Evolutionary conservation across 2,797 vertebrate species (phyloP), one percentile per base, ranked within the genome.

Genomic region (Pseudomugil tenellus): DNA sequence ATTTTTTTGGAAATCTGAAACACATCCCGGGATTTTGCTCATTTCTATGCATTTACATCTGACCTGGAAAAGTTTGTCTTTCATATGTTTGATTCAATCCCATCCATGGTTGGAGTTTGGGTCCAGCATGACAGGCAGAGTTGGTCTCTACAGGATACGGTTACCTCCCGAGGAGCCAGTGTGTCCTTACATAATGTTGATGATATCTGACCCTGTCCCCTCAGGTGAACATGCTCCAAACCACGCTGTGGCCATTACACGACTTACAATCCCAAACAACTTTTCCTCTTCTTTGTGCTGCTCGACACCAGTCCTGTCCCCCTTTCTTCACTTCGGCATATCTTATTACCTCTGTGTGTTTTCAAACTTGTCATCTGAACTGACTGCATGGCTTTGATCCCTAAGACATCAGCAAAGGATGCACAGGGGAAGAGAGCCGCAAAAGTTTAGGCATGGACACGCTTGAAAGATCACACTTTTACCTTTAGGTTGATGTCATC

Each of bases 161-260:
- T 90, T 89, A 82, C 87, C 58, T 79, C 61, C 67, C 1, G 21
- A 81, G 81, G 84, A 70, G 63, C 73, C 39, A n/a, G 90, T 84
- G 62, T 91, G 88, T 54, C 14, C 72, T 92, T 93, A 81, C 88
- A 53, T 59, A 32, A 55, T 61, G 80, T 69, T 26, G 23, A 74
- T 67, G 46, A 74, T 46, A 67, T 68, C 59, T 49, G 67, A 72
- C 2, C 16, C 56, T 73, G 70, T 81, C 65, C 63, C 61, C 31
- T 37, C n/a, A n/a, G 9, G 1, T 52, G 49, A 52, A 49, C 23
- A 25, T 49, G 46, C 46, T 43, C 41, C 41, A 43, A 43, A 43
- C 41, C 41, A n/a, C n/a, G 19, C 41, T 9, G 17, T 19, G 19
- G 1, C 4, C 14, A 26, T 28, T 8, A 16, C 25, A 49, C 14